Evolutionary conservation across 2,797 vertebrate genomes (phyloP).

Genomic region (Macropus fuliginosus): DNA sequence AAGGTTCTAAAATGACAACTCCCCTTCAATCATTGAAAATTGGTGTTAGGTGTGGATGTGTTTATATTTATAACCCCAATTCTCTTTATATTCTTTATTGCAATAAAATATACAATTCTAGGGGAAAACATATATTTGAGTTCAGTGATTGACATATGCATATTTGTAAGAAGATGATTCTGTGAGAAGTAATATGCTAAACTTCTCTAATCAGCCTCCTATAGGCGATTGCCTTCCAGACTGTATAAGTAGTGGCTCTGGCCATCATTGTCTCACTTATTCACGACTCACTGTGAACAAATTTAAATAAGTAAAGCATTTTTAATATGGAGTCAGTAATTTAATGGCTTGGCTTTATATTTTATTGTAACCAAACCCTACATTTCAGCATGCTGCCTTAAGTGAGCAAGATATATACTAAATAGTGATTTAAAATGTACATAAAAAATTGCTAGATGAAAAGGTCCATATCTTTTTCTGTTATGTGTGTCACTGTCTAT

Average conservation of each 20-base stretch:
- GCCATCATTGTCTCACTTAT: constrained; percentile 68
- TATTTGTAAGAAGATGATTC: constrained; percentile 73
- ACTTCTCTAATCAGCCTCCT: constrained; percentile 73
- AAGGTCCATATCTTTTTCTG: constrained; percentile 41
- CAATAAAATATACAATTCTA: constrained; percentile 71
- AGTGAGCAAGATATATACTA: constrained; percentile 50
- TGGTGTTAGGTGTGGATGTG: constrained; percentile 31
- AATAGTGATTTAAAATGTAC: constrained; percentile 44
- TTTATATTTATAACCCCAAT: constrained; percentile 15
- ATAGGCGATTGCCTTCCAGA: constrained; percentile 75
- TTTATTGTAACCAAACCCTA: constrained; percentile 68
- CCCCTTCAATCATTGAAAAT: constrained; percentile 44
- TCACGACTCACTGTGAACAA: constrained; percentile 71
- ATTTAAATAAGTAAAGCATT: constrained; percentile 77
- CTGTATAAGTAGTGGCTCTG: constrained; percentile 67
- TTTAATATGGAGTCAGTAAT: constrained; percentile 71
- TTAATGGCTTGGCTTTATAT: constrained; percentile 65
- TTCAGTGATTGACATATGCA: constrained; percentile 63
- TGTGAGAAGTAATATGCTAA: constrained; percentile 71
- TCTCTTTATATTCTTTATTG: constrained; percentile 47
- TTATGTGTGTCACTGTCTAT: constrained; percentile 10
- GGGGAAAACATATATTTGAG: constrained; percentile 76
- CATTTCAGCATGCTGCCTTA: constrained; percentile 60
- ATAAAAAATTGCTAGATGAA: constrained; percentile 46
- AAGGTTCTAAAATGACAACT: constrained; percentile 29